These are phyloP conservation scores for Liposcelis brunnea DNA, from an alignment of 2,888 invertebrate genomes.

Conservation along the genomic window DNA sequence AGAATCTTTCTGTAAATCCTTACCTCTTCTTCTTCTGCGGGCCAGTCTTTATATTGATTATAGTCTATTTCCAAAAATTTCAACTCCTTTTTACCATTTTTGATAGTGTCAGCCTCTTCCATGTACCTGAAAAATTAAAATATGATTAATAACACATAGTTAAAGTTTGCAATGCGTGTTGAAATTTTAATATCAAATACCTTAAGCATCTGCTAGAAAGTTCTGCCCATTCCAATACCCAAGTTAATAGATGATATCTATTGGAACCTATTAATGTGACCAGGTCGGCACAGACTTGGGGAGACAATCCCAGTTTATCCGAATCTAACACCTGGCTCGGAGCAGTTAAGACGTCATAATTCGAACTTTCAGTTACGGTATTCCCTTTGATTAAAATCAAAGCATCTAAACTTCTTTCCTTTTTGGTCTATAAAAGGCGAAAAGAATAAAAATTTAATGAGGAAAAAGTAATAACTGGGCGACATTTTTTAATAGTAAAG, in stretches of 20 bases:
- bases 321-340: constrained; percentile 38
- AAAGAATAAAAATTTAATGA: too few relatives aligned
- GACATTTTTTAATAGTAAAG: too few relatives aligned
- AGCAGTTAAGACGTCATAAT: constrained; percentile 22
- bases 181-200: too few relatives aligned
- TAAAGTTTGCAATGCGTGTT: too few relatives aligned
- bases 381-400: constrained; percentile 34
- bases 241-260: constrained; percentile 50
- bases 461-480: too few relatives aligned
- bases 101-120: constrained; percentile 41
- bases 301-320: constrained; percentile 44
- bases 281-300: constrained; percentile 50
- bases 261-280: constrained; percentile 52
- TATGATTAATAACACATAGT: too few relatives aligned
- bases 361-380: constrained; percentile 27
- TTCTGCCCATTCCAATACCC: constrained; percentile 44
- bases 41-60: constrained; percentile 44
- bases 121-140: constrained; percentile 23
- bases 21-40: constrained; percentile 36
- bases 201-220: constrained; percentile 36
- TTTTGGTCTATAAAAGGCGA: too few relatives aligned
- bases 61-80: constrained; percentile 58
- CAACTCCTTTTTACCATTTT: constrained; percentile 35
- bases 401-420: constrained; percentile 30
- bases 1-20: too few relatives aligned